Conservation (phyloP, 1,140 invertebrate genomes). For the Sinonovacula constricta region DNA sequence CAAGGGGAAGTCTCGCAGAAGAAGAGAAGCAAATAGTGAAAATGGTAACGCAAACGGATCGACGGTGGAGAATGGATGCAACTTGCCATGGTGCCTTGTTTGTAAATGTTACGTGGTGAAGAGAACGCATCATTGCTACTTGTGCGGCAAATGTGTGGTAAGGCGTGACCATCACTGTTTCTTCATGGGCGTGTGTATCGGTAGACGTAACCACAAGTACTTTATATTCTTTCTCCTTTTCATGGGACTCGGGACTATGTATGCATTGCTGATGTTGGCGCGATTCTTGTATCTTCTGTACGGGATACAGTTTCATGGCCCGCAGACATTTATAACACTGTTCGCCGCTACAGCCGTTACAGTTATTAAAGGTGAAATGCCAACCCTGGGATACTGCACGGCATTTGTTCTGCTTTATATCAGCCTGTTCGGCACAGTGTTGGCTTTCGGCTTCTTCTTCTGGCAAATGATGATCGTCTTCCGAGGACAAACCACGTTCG, state of each 20-base stretch:
- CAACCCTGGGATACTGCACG: background rate
- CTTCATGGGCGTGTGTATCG: conserved; percentile 93
- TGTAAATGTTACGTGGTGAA: conserved; percentile 43
- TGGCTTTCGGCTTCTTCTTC: background rate
- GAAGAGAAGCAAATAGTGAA: background rate
- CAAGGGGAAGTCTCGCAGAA: background rate
- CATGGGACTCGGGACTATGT: conserved; percentile 32
- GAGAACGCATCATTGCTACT: conserved; percentile 89
- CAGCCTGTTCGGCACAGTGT: background rate
- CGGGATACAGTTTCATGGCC: background rate
- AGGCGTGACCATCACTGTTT: conserved; percentile 97
- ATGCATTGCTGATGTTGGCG: background rate
- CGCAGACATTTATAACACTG: conserved; percentile 1
- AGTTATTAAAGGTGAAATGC: background rate
- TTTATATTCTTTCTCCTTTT: conserved; percentile 92
- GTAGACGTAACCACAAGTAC: conserved; percentile 92
- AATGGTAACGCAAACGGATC: background rate
- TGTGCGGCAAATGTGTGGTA: conserved; percentile 88
- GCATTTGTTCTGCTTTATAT: conserved; percentile 12
- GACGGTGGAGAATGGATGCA: background rate
- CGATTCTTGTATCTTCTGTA: background rate
- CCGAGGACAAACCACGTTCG: conserved; percentile 7
- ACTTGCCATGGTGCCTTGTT: background rate
- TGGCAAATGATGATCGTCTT: background rate
- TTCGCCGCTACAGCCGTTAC: background rate